These are phyloP conservation scores for Lobophora halterata DNA, from an alignment of 2,888 invertebrate genomes.

Conservation along the genomic window DNA sequence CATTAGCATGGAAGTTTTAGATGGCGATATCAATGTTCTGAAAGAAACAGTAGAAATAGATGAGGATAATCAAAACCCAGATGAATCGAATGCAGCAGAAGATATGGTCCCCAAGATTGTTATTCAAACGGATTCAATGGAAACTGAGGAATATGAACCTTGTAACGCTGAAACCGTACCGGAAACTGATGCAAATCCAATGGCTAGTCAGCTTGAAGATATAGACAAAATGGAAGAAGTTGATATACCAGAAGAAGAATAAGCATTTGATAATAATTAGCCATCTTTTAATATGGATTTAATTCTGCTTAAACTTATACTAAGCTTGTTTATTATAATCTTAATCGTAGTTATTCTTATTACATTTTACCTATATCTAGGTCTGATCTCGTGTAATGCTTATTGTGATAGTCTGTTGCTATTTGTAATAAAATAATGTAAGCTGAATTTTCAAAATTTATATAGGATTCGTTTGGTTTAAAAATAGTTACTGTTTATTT, in stretches of 20 bases:
- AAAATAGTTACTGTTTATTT: not conserved
- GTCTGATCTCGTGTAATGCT: conserved; percentile 21
- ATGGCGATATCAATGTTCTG: conserved; percentile 58
- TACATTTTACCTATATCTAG: not conserved
- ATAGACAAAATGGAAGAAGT: conserved; percentile 12
- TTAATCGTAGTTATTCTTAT: conserved; percentile 1
- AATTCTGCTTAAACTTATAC: conserved; percentile 6
- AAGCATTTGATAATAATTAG: no score
- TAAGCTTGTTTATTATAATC: conserved; percentile 5
- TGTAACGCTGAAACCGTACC: no score
- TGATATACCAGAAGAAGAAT: conserved; percentile 2
- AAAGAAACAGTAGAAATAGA: conserved; percentile 59
- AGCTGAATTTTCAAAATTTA: not conserved
- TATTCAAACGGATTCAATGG: conserved; percentile 18
- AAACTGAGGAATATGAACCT: conserved; percentile 16
- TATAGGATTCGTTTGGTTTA: not conserved
- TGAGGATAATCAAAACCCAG: conserved; percentile 35
- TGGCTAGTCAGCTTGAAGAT: conserved; percentile 5
- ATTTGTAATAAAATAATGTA: conserved; percentile 3
- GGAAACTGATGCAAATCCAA: no score
- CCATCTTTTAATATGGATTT: no score
- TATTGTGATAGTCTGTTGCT: conserved; percentile 22
- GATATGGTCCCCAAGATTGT: conserved; percentile 27
- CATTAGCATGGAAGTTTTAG: conserved; percentile 71
- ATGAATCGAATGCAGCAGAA: conserved; percentile 20